Evolutionary conservation across 2,113 vertebrate genomes (phyloP), one percentile per base, ranked within the genome.

Genomic region (human): DNA sequence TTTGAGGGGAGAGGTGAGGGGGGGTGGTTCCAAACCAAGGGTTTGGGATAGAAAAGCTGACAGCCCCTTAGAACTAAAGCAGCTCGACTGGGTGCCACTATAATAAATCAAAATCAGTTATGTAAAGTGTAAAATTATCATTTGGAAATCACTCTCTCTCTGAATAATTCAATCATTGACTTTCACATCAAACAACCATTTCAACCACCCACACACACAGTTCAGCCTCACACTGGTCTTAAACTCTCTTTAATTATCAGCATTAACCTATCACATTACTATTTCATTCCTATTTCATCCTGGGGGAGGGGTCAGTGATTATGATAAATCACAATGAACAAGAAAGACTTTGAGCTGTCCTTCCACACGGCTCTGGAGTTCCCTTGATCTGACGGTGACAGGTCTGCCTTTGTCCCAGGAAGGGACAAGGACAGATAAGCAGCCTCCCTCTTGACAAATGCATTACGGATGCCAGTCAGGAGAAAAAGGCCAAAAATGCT

Each of bases 91-190:
- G 98, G 92, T 97, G 97, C 98, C 93, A 94, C 97, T 66, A 93
- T 95, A 98, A 98, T 99, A 98, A 98, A 98, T 99, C 98, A 98
- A 98, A 98, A 98, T 98, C 98, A 98, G 98, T 98, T 98, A 98
- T 98, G 98, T 98, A 98, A 99, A 99, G 98, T 98, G 96, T 98
- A 98, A 98, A 99, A 98, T 99, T 98, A 98, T 99, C 98, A 97
- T 98, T 98, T 98, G 98, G 98, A 98, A 99, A 98, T 98, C 98
- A 97, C 98, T 98, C 98, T 98, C 98, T 98, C 98, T 98, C 98
- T 99, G 99, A 99, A 99, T 98, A 99, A 99, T 98, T 99, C 98
- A 98, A 98, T 97, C 99, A 98, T 98, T 98, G 98, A 98, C 98
- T 98, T 99, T 98, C 99, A 99, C 98, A 99, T 99, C 98, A 99